A percentile compares a stretch with the other conserved stretches of the same genome.
These are phyloP conservation scores for Phragmatobia fuliginosa DNA, from an alignment of 2,888 invertebrate genomes.

Conservation along the genomic window DNA sequence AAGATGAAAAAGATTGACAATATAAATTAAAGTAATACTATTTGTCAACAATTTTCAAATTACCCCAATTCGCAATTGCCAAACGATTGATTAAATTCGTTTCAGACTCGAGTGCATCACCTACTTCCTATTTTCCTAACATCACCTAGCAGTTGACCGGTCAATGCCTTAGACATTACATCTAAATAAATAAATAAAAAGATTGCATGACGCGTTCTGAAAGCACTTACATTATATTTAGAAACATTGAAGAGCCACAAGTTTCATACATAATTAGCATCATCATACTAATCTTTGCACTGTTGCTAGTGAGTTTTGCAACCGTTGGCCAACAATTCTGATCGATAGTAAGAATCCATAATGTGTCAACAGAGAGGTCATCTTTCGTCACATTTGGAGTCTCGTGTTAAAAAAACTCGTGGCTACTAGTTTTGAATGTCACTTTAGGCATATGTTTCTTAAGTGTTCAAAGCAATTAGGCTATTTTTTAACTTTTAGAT, in stretches of 20 bases:
- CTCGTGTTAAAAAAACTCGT: slow-evolving; percentile 18
- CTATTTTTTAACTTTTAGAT: slow-evolving; percentile 6
- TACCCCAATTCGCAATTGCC: not conserved
- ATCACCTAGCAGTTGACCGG: not conserved
- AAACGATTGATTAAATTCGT: not conserved
- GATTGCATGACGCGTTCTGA: not conserved
- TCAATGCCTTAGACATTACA: not conserved
- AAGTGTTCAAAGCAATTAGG: slow-evolving; percentile 13
- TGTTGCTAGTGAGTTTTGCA: slow-evolving; percentile 24
- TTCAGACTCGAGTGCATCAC: not conserved
- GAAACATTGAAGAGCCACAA: not conserved
- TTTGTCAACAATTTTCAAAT: not conserved
- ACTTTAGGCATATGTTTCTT: slow-evolving; percentile 4
- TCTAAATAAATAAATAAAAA: not conserved
- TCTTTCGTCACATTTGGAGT: slow-evolving; percentile 31
- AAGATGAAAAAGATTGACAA: too few species aligned
- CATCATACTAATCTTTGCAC: slow-evolving; percentile 7
- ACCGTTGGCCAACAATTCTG: slow-evolving; percentile 31
- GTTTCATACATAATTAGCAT: slow-evolving; percentile 13
- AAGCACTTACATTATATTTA: not conserved
- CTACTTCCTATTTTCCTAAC: not conserved
- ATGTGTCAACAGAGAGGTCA: slow-evolving; percentile 49
- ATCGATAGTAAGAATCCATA: slow-evolving; percentile 39
- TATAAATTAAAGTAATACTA: not conserved
- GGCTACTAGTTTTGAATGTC: not conserved